These are phyloP conservation scores for Physella acuta DNA, from an alignment of 1,140 invertebrate species.

Conservation along the genomic window DNA sequence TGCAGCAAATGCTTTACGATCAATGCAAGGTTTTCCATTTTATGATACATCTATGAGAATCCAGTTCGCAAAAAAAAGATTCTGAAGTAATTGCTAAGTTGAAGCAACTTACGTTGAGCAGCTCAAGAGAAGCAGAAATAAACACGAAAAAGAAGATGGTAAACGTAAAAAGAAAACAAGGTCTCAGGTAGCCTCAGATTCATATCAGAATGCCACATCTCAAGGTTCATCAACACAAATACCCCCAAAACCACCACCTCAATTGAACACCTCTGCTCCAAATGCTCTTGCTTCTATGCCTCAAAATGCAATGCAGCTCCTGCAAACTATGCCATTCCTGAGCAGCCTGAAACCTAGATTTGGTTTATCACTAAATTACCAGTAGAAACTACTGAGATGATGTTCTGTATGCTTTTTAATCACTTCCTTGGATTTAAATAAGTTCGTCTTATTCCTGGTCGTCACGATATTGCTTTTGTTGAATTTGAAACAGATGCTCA, in stretches of 20 bases:
- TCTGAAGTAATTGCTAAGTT: slow-evolving; percentile 93
- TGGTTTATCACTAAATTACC: slow-evolving; percentile 98
- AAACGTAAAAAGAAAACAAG: slow-evolving; percentile 52
- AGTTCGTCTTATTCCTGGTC: slow-evolving; percentile 95
- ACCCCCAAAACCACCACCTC: slow-evolving; percentile 18
- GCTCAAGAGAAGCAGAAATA: slow-evolving; percentile 52
- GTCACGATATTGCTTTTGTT: slow-evolving; percentile 99
- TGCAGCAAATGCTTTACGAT: slow-evolving; percentile 91
- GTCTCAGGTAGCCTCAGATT: no score
- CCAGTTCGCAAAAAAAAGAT: slow-evolving; percentile 88
- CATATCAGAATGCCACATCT: no score
- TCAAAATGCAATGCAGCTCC: slow-evolving; percentile 29
- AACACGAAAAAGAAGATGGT: slow-evolving; percentile 41
- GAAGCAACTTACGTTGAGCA: slow-evolving; percentile 94
- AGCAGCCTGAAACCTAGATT: slow-evolving; percentile 80
- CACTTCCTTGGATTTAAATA: slow-evolving; percentile 99
- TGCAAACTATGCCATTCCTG: slow-evolving; percentile 61
- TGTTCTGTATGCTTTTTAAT: slow-evolving; percentile 99
- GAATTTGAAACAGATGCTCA: slow-evolving; percentile 98
- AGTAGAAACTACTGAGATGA: slow-evolving; percentile 98
- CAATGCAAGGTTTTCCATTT: slow-evolving; percentile 99
- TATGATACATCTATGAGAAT: slow-evolving; percentile 99
- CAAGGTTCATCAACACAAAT: no score
- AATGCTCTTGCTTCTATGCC: slow-evolving; percentile 16
- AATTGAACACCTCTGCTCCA: neutral